Percentiles rank a stretch among this genome's conserved stretches.
phyloP scores from a whole-genome alignment of 1,140 invertebrate genomes.

The Orussus abietinus region DNA sequence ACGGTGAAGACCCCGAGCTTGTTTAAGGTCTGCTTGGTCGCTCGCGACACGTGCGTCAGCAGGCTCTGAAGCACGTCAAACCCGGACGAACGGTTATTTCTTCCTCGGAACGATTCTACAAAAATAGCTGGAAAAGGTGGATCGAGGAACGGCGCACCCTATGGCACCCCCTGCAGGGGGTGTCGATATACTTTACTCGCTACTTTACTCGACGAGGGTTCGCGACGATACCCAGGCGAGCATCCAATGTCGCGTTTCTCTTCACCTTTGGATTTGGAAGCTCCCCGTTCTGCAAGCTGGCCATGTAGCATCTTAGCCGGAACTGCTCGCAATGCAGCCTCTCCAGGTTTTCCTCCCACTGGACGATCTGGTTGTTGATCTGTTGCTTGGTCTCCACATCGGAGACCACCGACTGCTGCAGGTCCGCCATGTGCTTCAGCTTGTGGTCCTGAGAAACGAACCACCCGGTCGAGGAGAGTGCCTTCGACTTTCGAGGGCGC shows the following conservation, averaged over 20 bases:
- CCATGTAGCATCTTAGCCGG: constrained; percentile 92
- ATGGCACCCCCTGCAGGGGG: too few species aligned
- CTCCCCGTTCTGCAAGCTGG: constrained; percentile 91
- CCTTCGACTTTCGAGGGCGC: too few species aligned
- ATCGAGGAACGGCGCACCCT: too few species aligned
- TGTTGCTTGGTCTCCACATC: constrained; percentile 88
- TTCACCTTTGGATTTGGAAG: constrained; percentile 95
- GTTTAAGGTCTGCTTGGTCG: constrained; percentile 91
- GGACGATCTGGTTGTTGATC: constrained; percentile 86
- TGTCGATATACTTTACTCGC: too few species aligned
- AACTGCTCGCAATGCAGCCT: constrained; percentile 96
- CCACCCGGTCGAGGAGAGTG: too few species aligned
- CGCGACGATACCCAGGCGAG: too few species aligned
- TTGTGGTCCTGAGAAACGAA: constrained; percentile 78
- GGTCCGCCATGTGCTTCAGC: constrained; percentile 95
- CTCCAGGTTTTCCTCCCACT: constrained; percentile 96
- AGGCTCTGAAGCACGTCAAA: constrained; percentile 90
- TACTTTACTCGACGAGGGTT: too few species aligned
- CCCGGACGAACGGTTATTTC: too few species aligned
- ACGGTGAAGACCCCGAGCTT: constrained; percentile 96
- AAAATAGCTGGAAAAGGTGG: too few species aligned
- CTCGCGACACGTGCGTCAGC: constrained; percentile 89
- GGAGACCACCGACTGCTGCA: constrained; percentile 90
- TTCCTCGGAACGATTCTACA: too few species aligned
- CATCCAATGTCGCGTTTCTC: too few species aligned